These are phyloP conservation scores for Pangasius larnaudii DNA, from an alignment of 2,797 vertebrate species.

Conservation along the genomic window DNA sequence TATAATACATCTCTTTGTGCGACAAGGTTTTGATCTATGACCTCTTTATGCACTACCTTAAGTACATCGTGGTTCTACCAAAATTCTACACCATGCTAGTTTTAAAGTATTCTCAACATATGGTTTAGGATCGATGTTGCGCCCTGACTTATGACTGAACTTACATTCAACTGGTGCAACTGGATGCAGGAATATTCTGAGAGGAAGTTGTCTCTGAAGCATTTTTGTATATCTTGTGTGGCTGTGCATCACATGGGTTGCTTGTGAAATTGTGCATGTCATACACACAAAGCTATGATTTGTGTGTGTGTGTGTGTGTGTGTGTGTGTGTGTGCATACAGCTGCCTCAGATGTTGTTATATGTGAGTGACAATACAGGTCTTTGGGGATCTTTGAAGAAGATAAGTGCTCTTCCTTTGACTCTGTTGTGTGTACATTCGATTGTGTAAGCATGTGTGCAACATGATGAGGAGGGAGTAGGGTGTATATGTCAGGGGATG, in stretches of 20 bases:
- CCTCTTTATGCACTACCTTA: background rate
- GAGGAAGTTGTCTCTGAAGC: background rate
- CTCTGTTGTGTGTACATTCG: background rate
- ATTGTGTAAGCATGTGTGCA: conserved; percentile 30
- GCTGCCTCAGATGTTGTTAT: background rate
- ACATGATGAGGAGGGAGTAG: conserved; percentile 16
- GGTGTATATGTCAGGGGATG: background rate
- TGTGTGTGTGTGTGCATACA: background rate
- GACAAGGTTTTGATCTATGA: background rate
- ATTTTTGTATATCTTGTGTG: background rate
- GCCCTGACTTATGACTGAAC: background rate
- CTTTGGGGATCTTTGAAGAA: background rate
- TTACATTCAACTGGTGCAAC: background rate
- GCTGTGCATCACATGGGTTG: background rate
- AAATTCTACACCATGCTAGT: background rate
- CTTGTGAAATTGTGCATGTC: conserved; percentile 32
- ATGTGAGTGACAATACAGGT: conserved; percentile 1
- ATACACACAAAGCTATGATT: conserved; percentile 1
- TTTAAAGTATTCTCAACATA: background rate
- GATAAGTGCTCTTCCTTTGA: background rate
- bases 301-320: conserved; percentile 15
- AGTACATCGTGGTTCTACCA: background rate
- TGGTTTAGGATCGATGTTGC: background rate
- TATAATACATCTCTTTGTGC: background rate
- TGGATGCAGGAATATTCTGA: background rate